Conservation (phyloP, 2,113 vertebrate species). For the Lutjanus erythropterus region DNA sequence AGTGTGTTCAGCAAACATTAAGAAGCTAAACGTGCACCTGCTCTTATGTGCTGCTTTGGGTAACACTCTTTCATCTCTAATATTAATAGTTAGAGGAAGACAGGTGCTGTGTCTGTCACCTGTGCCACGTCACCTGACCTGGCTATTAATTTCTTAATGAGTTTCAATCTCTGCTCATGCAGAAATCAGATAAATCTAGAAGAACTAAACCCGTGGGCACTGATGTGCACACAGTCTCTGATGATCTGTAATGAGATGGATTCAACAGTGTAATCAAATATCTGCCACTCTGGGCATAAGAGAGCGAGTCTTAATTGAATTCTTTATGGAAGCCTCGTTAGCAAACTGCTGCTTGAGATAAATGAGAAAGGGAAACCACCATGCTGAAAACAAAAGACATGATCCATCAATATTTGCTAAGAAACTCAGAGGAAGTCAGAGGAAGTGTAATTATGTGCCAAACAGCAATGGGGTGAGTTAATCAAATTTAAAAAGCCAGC, state of each 20-base stretch:
- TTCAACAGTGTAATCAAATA: conserved; percentile 3
- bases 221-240: not conserved
- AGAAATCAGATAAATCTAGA: not conserved
- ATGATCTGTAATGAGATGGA: conserved; percentile 2
- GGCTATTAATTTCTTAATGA: not conserved
- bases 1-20: too few relatives aligned
- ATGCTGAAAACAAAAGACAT: not conserved
- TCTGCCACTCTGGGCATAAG: not conserved
- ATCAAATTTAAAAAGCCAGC: not conserved
- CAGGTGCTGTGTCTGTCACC: not conserved
- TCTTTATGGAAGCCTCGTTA: too few relatives aligned
- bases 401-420: not conserved
- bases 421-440: not conserved
- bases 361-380: too few relatives aligned
- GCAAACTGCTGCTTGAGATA: too few relatives aligned
- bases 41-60: too few relatives aligned
- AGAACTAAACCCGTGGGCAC: not conserved
- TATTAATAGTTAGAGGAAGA: not conserved
- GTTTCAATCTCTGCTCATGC: not conserved
- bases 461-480: not conserved
- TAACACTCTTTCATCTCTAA: too few relatives aligned
- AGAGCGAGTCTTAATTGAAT: not conserved
- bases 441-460: not conserved
- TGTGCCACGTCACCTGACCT: not conserved
- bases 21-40: too few relatives aligned